Conservation (phyloP, 2,113 vertebrate species). For the Prunella fulvescens region DNA sequence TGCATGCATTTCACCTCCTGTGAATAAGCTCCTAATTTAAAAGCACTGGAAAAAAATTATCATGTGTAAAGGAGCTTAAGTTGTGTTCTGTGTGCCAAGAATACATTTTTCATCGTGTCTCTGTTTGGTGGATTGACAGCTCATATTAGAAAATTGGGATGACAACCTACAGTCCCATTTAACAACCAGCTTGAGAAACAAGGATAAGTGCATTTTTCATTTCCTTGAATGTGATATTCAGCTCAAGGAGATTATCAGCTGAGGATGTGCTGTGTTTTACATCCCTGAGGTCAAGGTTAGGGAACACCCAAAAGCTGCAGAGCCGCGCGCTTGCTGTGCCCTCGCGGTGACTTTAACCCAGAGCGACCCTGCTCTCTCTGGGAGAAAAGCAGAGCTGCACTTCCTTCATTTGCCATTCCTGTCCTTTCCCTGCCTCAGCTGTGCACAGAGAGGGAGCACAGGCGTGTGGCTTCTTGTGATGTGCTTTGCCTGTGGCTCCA, state of each 20-base stretch:
- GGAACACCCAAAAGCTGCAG: neutral
- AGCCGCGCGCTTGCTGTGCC: neutral
- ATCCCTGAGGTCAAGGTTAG: neutral
- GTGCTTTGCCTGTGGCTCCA: neutral
- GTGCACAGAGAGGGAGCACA: neutral
- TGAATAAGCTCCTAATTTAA: neutral
- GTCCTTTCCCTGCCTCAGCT: neutral
- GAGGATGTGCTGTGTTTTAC: neutral
- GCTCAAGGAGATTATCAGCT: neutral
- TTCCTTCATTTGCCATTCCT: neutral
- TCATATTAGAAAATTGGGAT: neutral
- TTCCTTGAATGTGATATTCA: neutral
- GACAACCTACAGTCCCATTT: neutral
- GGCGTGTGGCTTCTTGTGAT: neutral
- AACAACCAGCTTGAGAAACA: neutral
- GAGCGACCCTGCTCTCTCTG: neutral
- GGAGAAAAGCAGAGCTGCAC: neutral
- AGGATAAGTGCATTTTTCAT: neutral
- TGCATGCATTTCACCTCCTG: neutral
- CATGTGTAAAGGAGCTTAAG: neutral
- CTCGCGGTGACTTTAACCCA: neutral
- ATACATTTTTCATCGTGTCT: neutral
- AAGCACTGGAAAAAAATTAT: neutral
- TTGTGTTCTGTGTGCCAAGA: neutral
- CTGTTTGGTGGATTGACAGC: neutral